These are phyloP conservation scores for Margaritifera margaritifera DNA, from an alignment of 2,888 invertebrate genomes.

Conservation along the genomic window DNA sequence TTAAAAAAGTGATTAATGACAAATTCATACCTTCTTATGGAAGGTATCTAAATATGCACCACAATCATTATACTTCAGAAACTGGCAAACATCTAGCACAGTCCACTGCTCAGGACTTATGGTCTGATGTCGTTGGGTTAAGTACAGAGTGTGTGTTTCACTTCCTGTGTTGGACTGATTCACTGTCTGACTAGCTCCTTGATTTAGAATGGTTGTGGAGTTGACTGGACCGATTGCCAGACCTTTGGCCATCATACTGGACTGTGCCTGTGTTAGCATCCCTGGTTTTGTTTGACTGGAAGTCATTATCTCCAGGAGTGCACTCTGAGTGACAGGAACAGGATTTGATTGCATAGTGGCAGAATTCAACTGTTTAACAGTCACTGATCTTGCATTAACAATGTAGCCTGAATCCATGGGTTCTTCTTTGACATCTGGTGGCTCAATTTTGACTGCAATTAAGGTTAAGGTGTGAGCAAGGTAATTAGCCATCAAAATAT, in stretches of 20 bases:
- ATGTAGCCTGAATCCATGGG: slow-evolving; percentile 9
- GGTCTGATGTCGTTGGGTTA: slow-evolving; percentile 48
- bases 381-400: too few relatives aligned
- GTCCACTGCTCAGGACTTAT: slow-evolving; percentile 84
- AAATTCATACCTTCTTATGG: slow-evolving; percentile 74
- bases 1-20: background rate
- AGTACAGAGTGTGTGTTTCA: slow-evolving; percentile 40
- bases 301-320: slow-evolving; percentile 30
- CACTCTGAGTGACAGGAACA: slow-evolving; percentile 38
- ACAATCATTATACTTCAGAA: slow-evolving; percentile 89
- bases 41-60: slow-evolving; percentile 79
- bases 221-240: too few relatives aligned
- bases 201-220: too few relatives aligned
- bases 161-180: slow-evolving; percentile 8
- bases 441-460: slow-evolving; percentile 26
- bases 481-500: too few relatives aligned
- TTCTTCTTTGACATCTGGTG: slow-evolving; percentile 16
- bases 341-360: slow-evolving; percentile 20
- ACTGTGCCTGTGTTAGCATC: slow-evolving; percentile 4
- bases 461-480: background rate
- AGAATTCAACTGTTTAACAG: background rate
- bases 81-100: slow-evolving; percentile 89
- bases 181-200: slow-evolving; percentile 3
- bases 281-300: slow-evolving; percentile 12
- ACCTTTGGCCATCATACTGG: slow-evolving; percentile 1